Base-by-base conservation (phyloP, 2,113 vertebrate genomes). In the Thomomys bottae region DNA sequence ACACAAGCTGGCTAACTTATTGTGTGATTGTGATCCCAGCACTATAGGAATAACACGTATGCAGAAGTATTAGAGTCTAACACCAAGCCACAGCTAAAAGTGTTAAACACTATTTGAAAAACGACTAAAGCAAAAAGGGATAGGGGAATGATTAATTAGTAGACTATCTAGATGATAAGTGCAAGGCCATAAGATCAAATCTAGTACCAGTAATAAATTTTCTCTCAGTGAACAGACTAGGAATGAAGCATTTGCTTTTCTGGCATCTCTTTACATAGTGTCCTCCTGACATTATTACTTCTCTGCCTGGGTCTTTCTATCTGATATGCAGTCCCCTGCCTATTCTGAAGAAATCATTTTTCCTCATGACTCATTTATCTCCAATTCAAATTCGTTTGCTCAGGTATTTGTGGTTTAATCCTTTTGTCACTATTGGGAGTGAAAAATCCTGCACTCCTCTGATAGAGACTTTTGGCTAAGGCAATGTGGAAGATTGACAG, bases 301-400 rank as follows among this genome's bases (percentile, higher is more conserved):
- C 76, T 84, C 21, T 68, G 73, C 26, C 14, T 68, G 23, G 2
- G 9, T 85, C 26, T 59, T 1, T 91, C 28, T 66, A 7, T 64
- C 32, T 42, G 88, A 42, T n/a, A 5, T 2, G 86, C 38, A 85
- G 24, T 71, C 5, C 23, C 23, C n/a, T 36, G 12, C n/a, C 49
- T 85, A 38, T 70, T 85, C 90, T 85, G 2, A 80, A 42, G 8
- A 90, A 88, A 38, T 82, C 21, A 61, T 73, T 94, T 85, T 64
- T 93, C 90, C 72, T 85, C 61, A 70, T 82, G 26, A 67, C 18
- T 87, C 54, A 78, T 54, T 75, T 90, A 88, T 84, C 76, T 45
- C 84, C 36, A 81, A 76, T 70, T 17, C 81, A 71, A 89, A 75
- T 92, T 92, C 14, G 8, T 87, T 88, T 92, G 54, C 73, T 82